These are phyloP conservation scores for Rhodeus uyekii DNA, from an alignment of 2,797 vertebrate species.

Conservation along the genomic window DNA sequence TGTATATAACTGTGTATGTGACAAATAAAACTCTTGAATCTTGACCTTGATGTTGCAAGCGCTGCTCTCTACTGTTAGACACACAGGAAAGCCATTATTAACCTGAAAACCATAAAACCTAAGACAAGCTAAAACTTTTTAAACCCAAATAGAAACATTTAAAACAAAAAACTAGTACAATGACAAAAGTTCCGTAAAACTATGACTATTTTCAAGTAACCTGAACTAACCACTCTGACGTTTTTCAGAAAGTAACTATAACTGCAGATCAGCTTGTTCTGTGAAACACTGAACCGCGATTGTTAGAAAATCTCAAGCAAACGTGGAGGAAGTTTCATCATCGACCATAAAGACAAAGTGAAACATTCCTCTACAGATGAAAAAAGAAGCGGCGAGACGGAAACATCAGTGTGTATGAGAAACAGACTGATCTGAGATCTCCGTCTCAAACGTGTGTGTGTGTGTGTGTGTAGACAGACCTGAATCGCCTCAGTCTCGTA, in stretches of 20 bases:
- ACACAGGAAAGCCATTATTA: too few species aligned
- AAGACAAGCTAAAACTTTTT: too few species aligned
- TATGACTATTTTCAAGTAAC: neutral
- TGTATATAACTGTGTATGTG: too few species aligned
- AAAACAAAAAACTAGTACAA: neutral
- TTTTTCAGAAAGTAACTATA: neutral
- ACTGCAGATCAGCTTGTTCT: neutral
- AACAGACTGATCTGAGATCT: too few species aligned
- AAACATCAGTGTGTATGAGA: neutral
- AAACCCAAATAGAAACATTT: neutral
- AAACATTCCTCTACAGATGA: neutral
- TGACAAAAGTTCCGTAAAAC: too few species aligned
- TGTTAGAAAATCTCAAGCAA: too few species aligned
- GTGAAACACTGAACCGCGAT: rapidly evolving
- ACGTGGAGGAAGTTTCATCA: neutral
- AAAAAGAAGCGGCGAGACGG: neutral
- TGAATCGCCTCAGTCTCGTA: neutral
- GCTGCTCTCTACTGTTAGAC: too few species aligned
- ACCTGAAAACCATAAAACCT: too few species aligned
- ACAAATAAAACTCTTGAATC: too few species aligned
- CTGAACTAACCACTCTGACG: too few species aligned
- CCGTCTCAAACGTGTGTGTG: neutral
- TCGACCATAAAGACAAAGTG: neutral
- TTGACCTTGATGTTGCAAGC: too few species aligned
- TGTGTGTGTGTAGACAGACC: conserved; percentile 10